phyloP scores from a whole-genome alignment of 2,797 vertebrate genomes.

The Monodelphis domestica region DNA sequence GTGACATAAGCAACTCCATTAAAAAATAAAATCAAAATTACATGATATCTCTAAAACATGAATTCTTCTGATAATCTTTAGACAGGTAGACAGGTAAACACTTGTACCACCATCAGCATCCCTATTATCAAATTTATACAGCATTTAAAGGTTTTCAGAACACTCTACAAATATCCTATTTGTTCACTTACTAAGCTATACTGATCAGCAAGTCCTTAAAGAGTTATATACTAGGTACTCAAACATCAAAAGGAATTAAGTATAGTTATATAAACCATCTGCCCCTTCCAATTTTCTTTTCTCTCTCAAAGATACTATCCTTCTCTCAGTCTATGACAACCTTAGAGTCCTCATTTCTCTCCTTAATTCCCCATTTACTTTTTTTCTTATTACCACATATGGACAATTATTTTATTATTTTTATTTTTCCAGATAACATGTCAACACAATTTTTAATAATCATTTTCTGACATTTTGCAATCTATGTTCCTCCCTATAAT shows the following conservation, averaged over 20 bases:
- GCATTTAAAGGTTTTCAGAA: not conserved
- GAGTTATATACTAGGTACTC: not conserved
- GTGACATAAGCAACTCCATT: not conserved
- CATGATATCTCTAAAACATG: not conserved
- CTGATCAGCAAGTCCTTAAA: not conserved
- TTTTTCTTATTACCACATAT: no score
- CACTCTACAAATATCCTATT: not conserved
- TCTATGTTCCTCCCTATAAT: no score
- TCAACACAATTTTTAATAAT: no score
- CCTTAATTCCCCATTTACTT: not conserved
- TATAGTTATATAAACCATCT: not conserved
- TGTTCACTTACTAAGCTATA: not conserved
- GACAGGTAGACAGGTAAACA: not conserved
- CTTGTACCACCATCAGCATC: not conserved
- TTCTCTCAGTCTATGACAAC: not conserved
- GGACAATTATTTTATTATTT: no score
- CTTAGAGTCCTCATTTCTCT: not conserved
- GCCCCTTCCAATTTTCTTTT: not conserved
- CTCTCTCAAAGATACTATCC: not conserved
- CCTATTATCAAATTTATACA: not conserved
- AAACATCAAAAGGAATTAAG: not conserved
- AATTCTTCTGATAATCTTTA: not conserved
- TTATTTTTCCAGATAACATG: no score
- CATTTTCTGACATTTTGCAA: no score
- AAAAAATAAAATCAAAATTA: slow-evolving; percentile 48